Conservation (phyloP, 2,888 invertebrate genomes). For the Toxonevra muliebris region DNA sequence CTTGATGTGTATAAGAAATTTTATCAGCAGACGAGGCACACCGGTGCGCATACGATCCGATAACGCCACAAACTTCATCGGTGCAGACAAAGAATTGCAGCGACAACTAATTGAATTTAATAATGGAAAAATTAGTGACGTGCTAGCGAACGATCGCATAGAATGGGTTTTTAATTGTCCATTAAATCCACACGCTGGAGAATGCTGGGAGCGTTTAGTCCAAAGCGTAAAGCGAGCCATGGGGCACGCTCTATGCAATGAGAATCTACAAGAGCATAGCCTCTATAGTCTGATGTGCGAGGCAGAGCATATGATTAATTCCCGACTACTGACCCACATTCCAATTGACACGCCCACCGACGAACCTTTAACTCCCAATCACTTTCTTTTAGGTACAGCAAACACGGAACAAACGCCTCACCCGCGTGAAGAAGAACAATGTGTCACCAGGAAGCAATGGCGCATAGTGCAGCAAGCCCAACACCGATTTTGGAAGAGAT, state of each 20-base stretch:
- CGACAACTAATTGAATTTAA: constrained; percentile 20
- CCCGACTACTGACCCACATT: constrained; percentile 29
- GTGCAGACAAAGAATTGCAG: constrained; percentile 21
- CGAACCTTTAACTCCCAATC: constrained; percentile 35
- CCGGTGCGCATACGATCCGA: constrained; percentile 31
- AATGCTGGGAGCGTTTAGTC: constrained; percentile 35
- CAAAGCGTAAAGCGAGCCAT: constrained; percentile 31
- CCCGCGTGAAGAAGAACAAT: constrained; percentile 2
- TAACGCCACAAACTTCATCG: constrained; percentile 33
- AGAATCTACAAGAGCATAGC: constrained; percentile 21
- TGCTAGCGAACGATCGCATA: constrained; percentile 28
- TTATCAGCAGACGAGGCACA: constrained; percentile 32
- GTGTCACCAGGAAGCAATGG: not conserved
- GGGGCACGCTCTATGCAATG: constrained; percentile 20
- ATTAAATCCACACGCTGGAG: constrained; percentile 28
- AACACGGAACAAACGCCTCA: constrained; percentile 32
- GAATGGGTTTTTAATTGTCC: constrained; percentile 40
- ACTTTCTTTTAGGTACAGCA: constrained; percentile 28
- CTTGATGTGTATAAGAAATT: constrained; percentile 37
- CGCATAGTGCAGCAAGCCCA: constrained; percentile 11
- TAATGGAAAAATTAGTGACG: constrained; percentile 16
- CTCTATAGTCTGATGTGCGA: constrained; percentile 28
- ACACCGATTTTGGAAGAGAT: constrained; percentile 7
- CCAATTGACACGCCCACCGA: constrained; percentile 23
- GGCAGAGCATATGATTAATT: constrained; percentile 35